Percentiles rank a stretch among this genome's conserved stretches.
Evolutionary conservation across 1,140 invertebrate genomes (phyloP).

Genomic region (Aleiodes sp.): DNA sequence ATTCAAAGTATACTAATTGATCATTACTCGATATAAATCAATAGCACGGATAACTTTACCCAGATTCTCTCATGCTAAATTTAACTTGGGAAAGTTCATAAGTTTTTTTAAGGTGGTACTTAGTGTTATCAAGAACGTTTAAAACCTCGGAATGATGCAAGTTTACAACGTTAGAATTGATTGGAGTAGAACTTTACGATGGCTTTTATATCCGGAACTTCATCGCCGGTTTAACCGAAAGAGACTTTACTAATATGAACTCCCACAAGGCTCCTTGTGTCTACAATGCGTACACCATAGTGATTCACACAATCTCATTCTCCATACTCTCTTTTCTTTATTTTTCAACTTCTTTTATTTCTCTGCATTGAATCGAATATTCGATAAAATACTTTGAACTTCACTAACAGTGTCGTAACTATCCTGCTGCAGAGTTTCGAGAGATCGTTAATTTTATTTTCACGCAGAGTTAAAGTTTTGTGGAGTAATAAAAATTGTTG

Average conservation of each 20-base stretch:
- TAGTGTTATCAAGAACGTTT: not conserved
- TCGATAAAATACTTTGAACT: slow-evolving; percentile 36
- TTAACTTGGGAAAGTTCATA: not conserved
- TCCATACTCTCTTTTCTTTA: too few species aligned
- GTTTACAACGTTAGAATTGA: slow-evolving; percentile 47
- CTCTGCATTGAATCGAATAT: slow-evolving; percentile 46
- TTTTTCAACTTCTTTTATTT: too few species aligned
- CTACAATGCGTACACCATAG: not conserved
- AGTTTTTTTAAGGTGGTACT: not conserved
- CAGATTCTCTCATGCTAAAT: not conserved
- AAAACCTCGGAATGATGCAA: slow-evolving; percentile 29
- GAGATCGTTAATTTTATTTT: not conserved
- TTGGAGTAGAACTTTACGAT: slow-evolving; percentile 52
- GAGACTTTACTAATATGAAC: slow-evolving; percentile 1
- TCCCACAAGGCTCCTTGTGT: not conserved
- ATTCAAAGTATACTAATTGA: not conserved
- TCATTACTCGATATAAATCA: not conserved
- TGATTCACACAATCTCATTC: slow-evolving; percentile 19
- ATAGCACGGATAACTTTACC: not conserved
- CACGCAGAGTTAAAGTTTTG: slow-evolving; percentile 1
- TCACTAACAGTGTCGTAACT: not conserved
- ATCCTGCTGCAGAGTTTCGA: not conserved
- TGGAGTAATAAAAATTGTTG: slow-evolving; percentile 5
- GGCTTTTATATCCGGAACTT: slow-evolving; percentile 43
- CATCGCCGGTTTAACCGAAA: not conserved